Conservation (phyloP, 2,888 invertebrate species). For the Spilarctia lutea region DNA sequence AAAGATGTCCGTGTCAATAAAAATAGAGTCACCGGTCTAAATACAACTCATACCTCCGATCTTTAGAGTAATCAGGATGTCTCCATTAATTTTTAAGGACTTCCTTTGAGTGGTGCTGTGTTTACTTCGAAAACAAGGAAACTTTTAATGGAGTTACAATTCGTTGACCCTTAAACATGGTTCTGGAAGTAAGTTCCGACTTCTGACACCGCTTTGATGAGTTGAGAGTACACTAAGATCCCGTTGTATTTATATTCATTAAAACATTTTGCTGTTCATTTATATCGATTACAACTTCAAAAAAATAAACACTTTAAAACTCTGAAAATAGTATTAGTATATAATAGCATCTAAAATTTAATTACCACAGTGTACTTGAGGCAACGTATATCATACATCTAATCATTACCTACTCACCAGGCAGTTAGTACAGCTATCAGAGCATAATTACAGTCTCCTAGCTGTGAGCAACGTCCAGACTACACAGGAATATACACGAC, state of each 20-base stretch:
- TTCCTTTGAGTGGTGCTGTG: slow-evolving; percentile 80
- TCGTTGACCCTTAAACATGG: slow-evolving; percentile 73
- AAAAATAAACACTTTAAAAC: neutral
- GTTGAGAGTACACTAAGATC: slow-evolving; percentile 25
- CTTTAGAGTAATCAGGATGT: slow-evolving; percentile 80
- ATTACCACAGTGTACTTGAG: neutral
- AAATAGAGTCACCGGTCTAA: slow-evolving; percentile 73
- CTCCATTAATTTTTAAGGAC: slow-evolving; percentile 84
- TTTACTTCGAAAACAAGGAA: slow-evolving; percentile 81
- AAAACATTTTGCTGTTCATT: slow-evolving; percentile 7
- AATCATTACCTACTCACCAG: slow-evolving; percentile 28
- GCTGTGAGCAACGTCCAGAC: slow-evolving; percentile 30
- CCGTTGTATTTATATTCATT: slow-evolving; percentile 35
- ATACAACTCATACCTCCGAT: slow-evolving; percentile 65
- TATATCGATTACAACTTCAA: neutral
- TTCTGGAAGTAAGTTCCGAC: slow-evolving; percentile 52
- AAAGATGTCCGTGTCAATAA: slow-evolving; percentile 60
- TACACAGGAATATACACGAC: slow-evolving; percentile 49
- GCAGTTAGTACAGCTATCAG: slow-evolving; percentile 37
- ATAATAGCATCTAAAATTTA: neutral
- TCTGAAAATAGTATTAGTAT: neutral
- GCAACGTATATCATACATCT: slow-evolving; percentile 23
- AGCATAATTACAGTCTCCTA: slow-evolving; percentile 34
- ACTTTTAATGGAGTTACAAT: slow-evolving; percentile 85
- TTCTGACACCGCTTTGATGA: slow-evolving; percentile 42